Evolutionary conservation across 2,888 invertebrate genomes (phyloP).

Genomic region (Cephus spinipes): DNA sequence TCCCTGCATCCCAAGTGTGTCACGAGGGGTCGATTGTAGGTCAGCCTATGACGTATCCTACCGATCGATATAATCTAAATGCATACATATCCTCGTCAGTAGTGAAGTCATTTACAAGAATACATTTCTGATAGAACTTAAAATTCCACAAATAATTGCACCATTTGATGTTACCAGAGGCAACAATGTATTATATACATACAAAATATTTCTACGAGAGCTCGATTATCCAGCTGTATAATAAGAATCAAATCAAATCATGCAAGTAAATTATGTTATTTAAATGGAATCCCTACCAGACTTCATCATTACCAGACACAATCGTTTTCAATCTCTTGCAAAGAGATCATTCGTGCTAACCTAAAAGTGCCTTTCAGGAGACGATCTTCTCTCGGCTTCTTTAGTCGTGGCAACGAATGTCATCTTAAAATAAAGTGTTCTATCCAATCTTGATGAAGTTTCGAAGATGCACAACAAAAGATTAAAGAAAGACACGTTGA

Average conservation of each 20-base stretch:
- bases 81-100: slow-evolving; percentile 28
- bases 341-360: background rate
- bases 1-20: slow-evolving; percentile 28
- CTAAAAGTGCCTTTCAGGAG: background rate
- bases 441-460: background rate
- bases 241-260: background rate
- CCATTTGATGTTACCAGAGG: background rate
- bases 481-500: slow-evolving; percentile 22
- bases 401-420: background rate
- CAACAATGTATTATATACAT: too few relatives aligned
- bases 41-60: slow-evolving; percentile 38
- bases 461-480: background rate
- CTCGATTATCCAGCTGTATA: background rate
- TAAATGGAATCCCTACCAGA: background rate
- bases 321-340: background rate
- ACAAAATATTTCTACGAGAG: background rate
- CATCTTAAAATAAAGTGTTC: background rate
- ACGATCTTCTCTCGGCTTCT: background rate
- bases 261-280: background rate
- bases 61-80: slow-evolving; percentile 48
- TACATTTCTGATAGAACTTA: slow-evolving; percentile 16
- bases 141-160: background rate
- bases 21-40: slow-evolving; percentile 45
- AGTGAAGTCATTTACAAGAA: slow-evolving; percentile 45
- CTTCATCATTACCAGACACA: background rate